phyloP scores from a whole-genome alignment of 2,888 invertebrate species.

The Augochlorella aurata region DNA sequence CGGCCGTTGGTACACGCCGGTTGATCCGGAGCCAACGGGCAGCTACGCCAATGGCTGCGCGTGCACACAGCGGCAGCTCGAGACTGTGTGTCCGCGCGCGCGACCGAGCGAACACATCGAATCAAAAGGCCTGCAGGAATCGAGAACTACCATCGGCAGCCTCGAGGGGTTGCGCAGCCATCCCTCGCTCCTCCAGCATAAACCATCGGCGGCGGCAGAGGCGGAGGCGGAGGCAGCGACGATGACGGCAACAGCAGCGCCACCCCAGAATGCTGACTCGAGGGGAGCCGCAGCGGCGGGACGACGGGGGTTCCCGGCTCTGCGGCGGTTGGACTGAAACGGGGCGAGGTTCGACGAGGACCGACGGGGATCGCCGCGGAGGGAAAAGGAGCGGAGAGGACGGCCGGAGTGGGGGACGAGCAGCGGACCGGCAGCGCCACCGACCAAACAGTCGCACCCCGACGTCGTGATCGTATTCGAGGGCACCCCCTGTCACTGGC shows the following conservation, averaged over 20 bases:
- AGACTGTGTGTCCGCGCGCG: not conserved
- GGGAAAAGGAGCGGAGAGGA: not conserved
- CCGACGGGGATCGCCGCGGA: slow-evolving; percentile 3
- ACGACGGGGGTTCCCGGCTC: slow-evolving; percentile 56
- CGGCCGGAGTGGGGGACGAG: slow-evolving; percentile 49
- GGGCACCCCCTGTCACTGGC: slow-evolving; percentile 73
- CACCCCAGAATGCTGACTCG: slow-evolving; percentile 64
- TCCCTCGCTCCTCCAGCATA: slow-evolving; percentile 55
- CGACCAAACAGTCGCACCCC: slow-evolving; percentile 74
- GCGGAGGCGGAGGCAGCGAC: slow-evolving; percentile 48
- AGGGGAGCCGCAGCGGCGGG: slow-evolving; percentile 72
- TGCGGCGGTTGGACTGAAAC: slow-evolving; percentile 37
- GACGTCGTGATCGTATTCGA: slow-evolving; percentile 71
- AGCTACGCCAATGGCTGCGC: slow-evolving; percentile 56
- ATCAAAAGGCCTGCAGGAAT: slow-evolving; percentile 64
- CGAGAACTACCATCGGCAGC: slow-evolving; percentile 67
- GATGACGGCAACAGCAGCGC: slow-evolving; percentile 60
- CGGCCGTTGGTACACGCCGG: not conserved
- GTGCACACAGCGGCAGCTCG: slow-evolving; percentile 5
- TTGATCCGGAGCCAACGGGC: not conserved
- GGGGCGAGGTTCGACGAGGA: slow-evolving; percentile 7
- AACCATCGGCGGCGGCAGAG: slow-evolving; percentile 54
- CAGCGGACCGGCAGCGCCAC: slow-evolving; percentile 64
- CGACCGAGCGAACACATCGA: slow-evolving; percentile 39
- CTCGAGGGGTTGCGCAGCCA: slow-evolving; percentile 70